phyloP scores from a whole-genome alignment of 2,113 vertebrate genomes.

The Salvelinus namaycush region DNA sequence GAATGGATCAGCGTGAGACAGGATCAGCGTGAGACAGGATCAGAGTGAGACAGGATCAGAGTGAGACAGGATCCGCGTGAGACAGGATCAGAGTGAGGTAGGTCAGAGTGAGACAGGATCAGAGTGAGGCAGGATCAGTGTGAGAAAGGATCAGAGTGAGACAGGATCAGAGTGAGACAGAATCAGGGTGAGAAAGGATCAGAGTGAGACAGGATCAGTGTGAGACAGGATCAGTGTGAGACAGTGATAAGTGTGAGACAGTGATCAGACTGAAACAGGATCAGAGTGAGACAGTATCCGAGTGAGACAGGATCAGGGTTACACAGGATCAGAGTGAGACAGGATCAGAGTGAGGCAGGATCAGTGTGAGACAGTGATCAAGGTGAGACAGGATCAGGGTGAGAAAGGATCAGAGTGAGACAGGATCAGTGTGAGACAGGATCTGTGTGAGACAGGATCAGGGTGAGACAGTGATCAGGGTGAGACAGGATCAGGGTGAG shows the following conservation, averaged over 20 bases:
- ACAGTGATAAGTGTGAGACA: too few relatives aligned
- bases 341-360: too few relatives aligned
- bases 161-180: too few relatives aligned
- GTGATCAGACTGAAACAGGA: not conserved
- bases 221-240: conserved; percentile 11
- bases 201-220: not conserved
- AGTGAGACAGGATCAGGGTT: not conserved
- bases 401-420: conserved; percentile 7
- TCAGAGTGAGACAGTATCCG: not conserved
- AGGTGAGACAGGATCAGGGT: not conserved
- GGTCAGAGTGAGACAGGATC: too few relatives aligned
- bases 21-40: not conserved
- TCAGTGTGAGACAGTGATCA: too few relatives aligned
- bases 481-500: not conserved
- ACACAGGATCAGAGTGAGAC: conserved; percentile 12
- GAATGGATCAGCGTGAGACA: not conserved
- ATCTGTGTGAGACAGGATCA: too few relatives aligned
- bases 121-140: too few relatives aligned
- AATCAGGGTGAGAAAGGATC: too few relatives aligned
- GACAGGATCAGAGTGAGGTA: too few relatives aligned
- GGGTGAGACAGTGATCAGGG: not conserved
- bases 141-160: too few relatives aligned
- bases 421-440: too few relatives aligned
- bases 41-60: not conserved
- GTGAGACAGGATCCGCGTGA: conserved; percentile 5